Evolutionary conservation across 2,797 vertebrate genomes (phyloP).

Genomic region (Darevskia nairensis): DNA sequence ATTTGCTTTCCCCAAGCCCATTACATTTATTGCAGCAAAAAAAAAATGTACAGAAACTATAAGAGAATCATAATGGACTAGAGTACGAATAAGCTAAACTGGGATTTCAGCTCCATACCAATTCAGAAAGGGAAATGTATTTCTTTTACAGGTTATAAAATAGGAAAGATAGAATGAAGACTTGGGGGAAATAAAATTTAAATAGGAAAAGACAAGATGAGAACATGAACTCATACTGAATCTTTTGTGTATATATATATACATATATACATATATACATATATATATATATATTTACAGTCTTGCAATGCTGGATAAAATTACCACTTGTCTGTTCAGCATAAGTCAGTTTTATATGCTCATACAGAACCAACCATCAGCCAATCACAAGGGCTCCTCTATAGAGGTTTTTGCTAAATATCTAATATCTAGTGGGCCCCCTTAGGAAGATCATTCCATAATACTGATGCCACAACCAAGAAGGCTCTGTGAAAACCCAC

Average conservation of each 20-base stretch:
- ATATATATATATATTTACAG: background rate
- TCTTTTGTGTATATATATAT: background rate
- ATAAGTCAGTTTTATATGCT: background rate
- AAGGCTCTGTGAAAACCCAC: background rate
- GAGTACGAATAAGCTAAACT: background rate
- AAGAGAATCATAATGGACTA: background rate
- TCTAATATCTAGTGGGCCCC: background rate
- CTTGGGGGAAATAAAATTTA: background rate
- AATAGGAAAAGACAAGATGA: background rate
- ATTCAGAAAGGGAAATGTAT: background rate
- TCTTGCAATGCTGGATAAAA: background rate
- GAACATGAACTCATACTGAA: background rate
- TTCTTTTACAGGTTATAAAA: background rate
- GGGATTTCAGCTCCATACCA: background rate
- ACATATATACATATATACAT: too few relatives aligned
- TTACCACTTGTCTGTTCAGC: background rate
- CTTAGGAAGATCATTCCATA: background rate
- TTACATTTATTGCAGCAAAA: background rate
- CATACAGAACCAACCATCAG: background rate
- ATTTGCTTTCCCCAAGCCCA: background rate
- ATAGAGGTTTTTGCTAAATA: background rate
- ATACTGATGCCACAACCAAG: background rate
- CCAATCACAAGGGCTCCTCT: background rate
- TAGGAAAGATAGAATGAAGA: background rate
- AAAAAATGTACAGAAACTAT: background rate